Evolutionary conservation across 2,113 vertebrate genomes (phyloP).

Genomic region (Formicarius rufipectus): DNA sequence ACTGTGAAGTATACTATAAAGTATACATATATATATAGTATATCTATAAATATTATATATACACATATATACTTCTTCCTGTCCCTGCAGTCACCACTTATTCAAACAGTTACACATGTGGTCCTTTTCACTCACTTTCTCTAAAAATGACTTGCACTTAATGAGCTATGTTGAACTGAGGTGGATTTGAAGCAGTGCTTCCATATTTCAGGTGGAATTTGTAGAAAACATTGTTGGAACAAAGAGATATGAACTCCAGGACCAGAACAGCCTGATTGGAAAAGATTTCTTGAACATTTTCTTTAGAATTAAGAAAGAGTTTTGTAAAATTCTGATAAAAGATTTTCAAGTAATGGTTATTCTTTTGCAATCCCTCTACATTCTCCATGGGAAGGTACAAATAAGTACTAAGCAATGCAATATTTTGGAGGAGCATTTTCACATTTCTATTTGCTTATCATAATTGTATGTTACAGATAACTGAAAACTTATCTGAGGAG

Average conservation of each 20-base stretch:
- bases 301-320: not conserved
- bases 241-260: not conserved
- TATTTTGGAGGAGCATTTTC: not conserved
- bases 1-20: not conserved
- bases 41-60: not conserved
- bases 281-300: not conserved
- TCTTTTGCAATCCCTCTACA: fast-evolving
- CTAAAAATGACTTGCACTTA: not conserved
- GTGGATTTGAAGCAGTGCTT: not conserved
- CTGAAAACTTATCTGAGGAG: not conserved
- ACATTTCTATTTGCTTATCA: not conserved
- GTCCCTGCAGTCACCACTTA: not conserved
- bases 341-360: not conserved
- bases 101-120: not conserved
- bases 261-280: not conserved
- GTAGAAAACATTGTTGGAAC: not conserved
- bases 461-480: not conserved
- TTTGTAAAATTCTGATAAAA: not conserved
- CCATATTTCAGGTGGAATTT: not conserved
- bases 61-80: not conserved
- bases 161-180: not conserved
- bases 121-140: not conserved
- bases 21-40: not conserved
- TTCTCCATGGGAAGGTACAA: not conserved
- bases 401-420: not conserved